Evolutionary conservation across 53 echinoderm and acorn worm genomes (phyloP).

Genomic region (Paelopatides confundens): DNA sequence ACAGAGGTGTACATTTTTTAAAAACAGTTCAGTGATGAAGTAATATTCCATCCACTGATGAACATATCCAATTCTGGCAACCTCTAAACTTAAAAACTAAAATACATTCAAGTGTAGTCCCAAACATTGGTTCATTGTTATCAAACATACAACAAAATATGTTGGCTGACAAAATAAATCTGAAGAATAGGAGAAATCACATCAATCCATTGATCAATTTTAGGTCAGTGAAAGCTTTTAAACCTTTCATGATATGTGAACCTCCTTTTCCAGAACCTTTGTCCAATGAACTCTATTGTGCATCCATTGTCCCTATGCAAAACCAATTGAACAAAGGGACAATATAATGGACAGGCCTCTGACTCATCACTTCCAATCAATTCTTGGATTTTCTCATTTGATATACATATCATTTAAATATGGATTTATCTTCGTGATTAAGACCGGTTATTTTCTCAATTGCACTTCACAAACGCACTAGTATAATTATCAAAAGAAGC

Average conservation of each 20-base stretch:
- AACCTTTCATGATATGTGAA: not conserved
- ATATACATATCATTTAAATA: not conserved
- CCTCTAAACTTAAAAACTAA: too few species aligned
- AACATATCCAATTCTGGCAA: too few species aligned
- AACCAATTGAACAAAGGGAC: conserved; percentile 33
- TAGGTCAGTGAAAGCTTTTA: not conserved
- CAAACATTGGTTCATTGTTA: too few species aligned
- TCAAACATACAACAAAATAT: too few species aligned
- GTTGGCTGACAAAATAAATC: too few species aligned
- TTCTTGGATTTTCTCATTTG: not conserved
- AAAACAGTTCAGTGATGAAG: too few species aligned
- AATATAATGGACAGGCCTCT: conserved; percentile 1
- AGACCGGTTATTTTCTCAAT: not conserved
- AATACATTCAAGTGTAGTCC: too few species aligned
- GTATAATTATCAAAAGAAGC: not conserved
- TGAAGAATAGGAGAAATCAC: too few species aligned
- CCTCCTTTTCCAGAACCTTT: not conserved
- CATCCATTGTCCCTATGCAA: conserved; percentile 28
- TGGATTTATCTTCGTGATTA: not conserved
- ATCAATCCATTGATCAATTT: too few species aligned
- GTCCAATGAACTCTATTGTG: not conserved
- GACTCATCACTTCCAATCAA: conserved; percentile 4
- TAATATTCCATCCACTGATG: too few species aligned
- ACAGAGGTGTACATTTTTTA: too few species aligned
- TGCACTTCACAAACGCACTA: not conserved